These are phyloP conservation scores for Cherax quadricarinatus DNA, from an alignment of 1,140 invertebrate species.

Conservation along the genomic window DNA sequence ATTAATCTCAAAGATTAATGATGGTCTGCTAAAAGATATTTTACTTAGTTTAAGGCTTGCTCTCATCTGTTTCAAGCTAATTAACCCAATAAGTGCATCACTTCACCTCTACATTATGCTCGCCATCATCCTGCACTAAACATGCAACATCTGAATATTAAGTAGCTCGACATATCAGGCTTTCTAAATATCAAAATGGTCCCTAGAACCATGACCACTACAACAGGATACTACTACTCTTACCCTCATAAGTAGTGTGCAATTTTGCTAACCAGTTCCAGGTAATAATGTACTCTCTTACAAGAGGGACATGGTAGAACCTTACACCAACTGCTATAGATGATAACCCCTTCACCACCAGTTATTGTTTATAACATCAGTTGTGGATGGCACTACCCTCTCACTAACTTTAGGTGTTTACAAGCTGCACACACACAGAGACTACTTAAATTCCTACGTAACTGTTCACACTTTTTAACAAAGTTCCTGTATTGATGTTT, in stretches of 20 bases:
- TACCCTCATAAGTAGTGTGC: background rate
- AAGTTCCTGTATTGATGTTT: constrained; percentile 41
- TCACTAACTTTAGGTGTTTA: constrained; percentile 27
- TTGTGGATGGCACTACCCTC: constrained; percentile 2
- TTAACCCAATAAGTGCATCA: background rate
- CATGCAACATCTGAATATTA: constrained; percentile 8
- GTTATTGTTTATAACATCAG: background rate
- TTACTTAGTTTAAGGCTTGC: background rate
- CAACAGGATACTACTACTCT: constrained; percentile 25
- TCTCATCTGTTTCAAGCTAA: constrained; percentile 4
- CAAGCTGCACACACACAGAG: constrained; percentile 35
- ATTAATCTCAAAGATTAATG: background rate
- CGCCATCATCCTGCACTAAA: background rate
- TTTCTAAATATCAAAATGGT: constrained; percentile 57
- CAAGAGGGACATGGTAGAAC: too few relatives aligned
- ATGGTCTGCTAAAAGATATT: background rate
- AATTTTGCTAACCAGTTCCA: background rate
- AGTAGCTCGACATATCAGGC: constrained; percentile 38
- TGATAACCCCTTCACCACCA: background rate
- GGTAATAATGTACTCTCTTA: too few relatives aligned
- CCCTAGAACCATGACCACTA: constrained; percentile 58
- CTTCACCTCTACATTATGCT: constrained; percentile 3
- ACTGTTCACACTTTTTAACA: constrained; percentile 41
- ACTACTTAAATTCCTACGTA: constrained; percentile 46
- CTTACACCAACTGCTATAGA: too few relatives aligned